Evolutionary conservation across 53 echinoderm and acorn worm species (phyloP), one percentile per base, ranked within the genome.

Genomic region (Mesocentrotus franciscanus): DNA sequence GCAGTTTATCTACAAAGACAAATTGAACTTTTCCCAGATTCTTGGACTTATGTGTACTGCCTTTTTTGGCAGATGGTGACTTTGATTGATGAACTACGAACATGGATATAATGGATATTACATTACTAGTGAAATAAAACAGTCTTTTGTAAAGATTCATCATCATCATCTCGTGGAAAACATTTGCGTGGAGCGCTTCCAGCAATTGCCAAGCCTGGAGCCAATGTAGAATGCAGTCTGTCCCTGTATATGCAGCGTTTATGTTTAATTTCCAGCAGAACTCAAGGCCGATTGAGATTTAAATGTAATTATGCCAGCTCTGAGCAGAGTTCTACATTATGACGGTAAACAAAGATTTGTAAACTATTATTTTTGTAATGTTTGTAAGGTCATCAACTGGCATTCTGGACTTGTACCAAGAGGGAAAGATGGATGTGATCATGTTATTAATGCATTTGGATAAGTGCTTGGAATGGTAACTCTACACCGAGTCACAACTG

Each of bases 61-160:
- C 91, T 91, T 87, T 26, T 66, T 12, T 58, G 58, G 91, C 66
- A 91, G 39, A 11, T 39, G n/a, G 11, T 87, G 87, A 87, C 57
- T 55, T 10, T 56, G 87, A 87, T 18, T 87, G 87, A 87, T 87
- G 24, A 84, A 87, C 87, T 58, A 27, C 18, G 29, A 87, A 87
- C 58, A 87, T 87, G n/a, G 87, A 58, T 87, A 85, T 87, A 59
- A 87, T 87, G n/a, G 87, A 58, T 87, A 85, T 87, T 87, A 87
- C 87, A 57, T 27, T 58, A 29, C 56, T 87, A 58, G 58, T 87
- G 66, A 91, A 91, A 61, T 61, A 60, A 34, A 61, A 18, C 90
- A 66, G 91, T 66, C 62, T 91, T 91, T 91, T 64, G 91, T 91
- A 91, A 91, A 91, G 29, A 90, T 22, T 64, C 66, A 61, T 91